These are phyloP conservation scores for Aeoliscus strigatus DNA, from an alignment of 2,797 vertebrate species.

Conservation along the genomic window DNA sequence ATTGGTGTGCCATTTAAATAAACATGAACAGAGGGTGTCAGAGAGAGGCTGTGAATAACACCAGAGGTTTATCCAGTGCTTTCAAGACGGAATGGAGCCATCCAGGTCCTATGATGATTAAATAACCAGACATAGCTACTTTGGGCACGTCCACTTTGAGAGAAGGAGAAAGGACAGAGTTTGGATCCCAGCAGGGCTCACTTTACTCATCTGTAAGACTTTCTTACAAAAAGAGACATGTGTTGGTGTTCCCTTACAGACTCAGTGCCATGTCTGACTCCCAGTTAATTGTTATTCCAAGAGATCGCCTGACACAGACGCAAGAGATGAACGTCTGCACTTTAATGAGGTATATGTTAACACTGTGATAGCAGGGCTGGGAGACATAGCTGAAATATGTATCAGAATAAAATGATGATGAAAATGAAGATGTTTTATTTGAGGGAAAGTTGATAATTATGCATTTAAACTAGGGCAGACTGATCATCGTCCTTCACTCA, in stretches of 20 bases:
- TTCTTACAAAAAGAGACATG: slow-evolving; percentile 23
- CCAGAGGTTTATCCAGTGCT: slow-evolving; percentile 70
- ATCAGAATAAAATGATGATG: too few species aligned
- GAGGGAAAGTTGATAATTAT: too few species aligned
- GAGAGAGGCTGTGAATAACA: slow-evolving; percentile 60
- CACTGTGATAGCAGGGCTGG: too few species aligned
- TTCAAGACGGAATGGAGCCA: slow-evolving; percentile 47
- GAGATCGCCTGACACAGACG: neutral
- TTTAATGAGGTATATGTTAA: too few species aligned
- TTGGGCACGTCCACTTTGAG: slow-evolving; percentile 32
- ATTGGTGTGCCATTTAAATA: slow-evolving; percentile 63
- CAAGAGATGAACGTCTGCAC: too few species aligned
- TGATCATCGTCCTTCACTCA: too few species aligned
- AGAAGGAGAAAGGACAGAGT: slow-evolving; percentile 33
- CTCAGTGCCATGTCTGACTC: slow-evolving; percentile 1
- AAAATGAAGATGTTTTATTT: too few species aligned
- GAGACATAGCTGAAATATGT: too few species aligned
- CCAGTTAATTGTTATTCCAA: slow-evolving; percentile 25
- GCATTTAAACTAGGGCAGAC: too few species aligned
- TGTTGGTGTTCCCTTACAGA: slow-evolving; percentile 11
- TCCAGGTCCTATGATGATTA: slow-evolving; percentile 53
- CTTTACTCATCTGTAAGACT: too few species aligned
- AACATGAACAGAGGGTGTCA: slow-evolving; percentile 69
- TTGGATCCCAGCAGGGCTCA: slow-evolving; percentile 24
- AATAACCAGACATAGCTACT: slow-evolving; percentile 51